Base-by-base conservation (phyloP, 2,113 vertebrate genomes). In the Myotis yumanensis region DNA sequence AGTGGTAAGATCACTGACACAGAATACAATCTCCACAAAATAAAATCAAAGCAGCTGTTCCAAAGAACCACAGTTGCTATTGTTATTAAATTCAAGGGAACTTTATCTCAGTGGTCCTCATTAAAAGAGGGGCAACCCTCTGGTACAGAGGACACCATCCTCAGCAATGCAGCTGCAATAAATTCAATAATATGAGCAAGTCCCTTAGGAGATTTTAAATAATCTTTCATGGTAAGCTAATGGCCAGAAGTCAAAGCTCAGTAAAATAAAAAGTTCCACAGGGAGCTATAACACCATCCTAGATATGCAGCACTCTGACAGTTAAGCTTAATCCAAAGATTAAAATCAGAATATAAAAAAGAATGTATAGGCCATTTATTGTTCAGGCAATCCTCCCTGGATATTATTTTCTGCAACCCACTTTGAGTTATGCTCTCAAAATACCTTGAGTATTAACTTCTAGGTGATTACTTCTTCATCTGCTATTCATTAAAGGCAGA, bases 201-300 rank as follows among this genome's bases (percentile, higher is more conserved):
- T 81, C 92, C 89, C 89, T 28, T 2, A 40, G 46, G 76, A 93
- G 85, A 90, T 86, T 94, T 62, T 68, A 94, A 97, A 94, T 89
- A 95, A 90, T 83, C 88, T 83, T 96, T 93, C 85, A 81, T 37
- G 59, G 81, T 84, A 93, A 48, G 90, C 88, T 96, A 96, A 91
- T 79, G 77, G 81, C 72, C 73, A 69, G 91, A 89, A 93, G 80
- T 88, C 85, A 92, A 90, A 97, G 84, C 87, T 96, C 51, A 82
- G 80, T 87, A 86, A 91, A 96, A 96, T 93, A 90, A 93, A 91
- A 93, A 87, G 92, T 80, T 91, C 96, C 76, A 85, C 4, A 75
- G 75, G 91, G 87, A 88, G 25, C 71, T 64, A 5, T 94, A 87
- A 87, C 52, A 89, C 79, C 71, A 37, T 57, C 86, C 23, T 51